Percentiles rank a stretch among this genome's conserved stretches.
phyloP scores from a whole-genome alignment of 2,797 vertebrate species.

The Neosalanx taihuensis region DNA sequence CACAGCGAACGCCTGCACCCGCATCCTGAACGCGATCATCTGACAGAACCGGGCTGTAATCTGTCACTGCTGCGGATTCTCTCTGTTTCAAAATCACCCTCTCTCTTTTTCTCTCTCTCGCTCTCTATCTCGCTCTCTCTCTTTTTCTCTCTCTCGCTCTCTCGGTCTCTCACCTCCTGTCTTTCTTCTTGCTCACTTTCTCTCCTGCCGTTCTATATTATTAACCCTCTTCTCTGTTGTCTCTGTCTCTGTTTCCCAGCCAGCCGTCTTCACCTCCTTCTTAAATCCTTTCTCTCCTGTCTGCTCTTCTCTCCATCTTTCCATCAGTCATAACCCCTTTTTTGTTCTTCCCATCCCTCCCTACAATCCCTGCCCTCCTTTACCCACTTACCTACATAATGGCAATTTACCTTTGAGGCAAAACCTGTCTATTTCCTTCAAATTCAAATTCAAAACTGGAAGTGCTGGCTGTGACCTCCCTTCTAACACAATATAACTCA shows the following conservation, averaged over 20 bases:
- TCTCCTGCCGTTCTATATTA: neutral
- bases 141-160: neutral
- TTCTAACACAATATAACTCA: slow-evolving; percentile 10
- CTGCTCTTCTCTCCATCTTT: neutral
- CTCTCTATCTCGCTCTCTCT: slow-evolving; percentile 6
- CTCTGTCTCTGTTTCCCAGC: slow-evolving; percentile 26
- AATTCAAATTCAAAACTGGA: slow-evolving; percentile 42
- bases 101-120: slow-evolving; percentile 32
- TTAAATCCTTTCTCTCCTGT: neutral
- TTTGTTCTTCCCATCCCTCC: neutral
- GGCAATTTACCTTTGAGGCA: slow-evolving; percentile 34
- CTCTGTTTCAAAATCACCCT: slow-evolving; percentile 47
- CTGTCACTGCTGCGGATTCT: slow-evolving; percentile 55
- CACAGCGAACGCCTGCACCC: slow-evolving; percentile 50
- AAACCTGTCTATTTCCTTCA: slow-evolving; percentile 31
- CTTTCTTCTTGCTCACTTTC: neutral
- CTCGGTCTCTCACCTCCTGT: neutral
- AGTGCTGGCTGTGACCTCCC: slow-evolving; percentile 27
- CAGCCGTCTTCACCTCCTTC: neutral
- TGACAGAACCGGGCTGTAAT: slow-evolving; percentile 56
- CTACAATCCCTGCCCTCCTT: slow-evolving; percentile 30
- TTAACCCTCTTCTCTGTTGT: slow-evolving; percentile 19
- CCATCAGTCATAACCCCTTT: neutral
- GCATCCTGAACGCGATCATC: slow-evolving; percentile 68
- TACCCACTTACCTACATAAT: slow-evolving; percentile 49